Conservation (phyloP, 2,888 invertebrate species). For the Patella depressa region DNA sequence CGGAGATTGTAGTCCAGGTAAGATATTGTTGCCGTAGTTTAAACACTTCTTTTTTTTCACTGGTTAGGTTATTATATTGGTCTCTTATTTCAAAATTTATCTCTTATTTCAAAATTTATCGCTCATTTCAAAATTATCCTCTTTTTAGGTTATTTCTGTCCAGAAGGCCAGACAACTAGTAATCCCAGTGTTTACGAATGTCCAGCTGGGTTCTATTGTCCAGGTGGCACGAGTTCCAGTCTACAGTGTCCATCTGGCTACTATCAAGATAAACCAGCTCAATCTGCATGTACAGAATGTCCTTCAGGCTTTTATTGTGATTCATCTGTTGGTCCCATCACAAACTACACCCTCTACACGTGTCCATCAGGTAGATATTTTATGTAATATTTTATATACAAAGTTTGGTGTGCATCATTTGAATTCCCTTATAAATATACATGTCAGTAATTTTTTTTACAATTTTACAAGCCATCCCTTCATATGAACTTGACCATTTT, state of each 20-base stretch:
- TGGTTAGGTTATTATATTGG: neutral
- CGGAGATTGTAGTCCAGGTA: slow-evolving; percentile 63
- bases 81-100: neutral
- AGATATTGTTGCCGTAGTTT: neutral
- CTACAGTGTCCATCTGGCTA: slow-evolving; percentile 61
- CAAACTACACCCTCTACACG: slow-evolving; percentile 58
- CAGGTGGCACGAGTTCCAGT: slow-evolving; percentile 50
- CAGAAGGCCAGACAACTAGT: slow-evolving; percentile 54
- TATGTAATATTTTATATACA: no score
- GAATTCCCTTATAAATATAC: no score
- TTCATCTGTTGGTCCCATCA: slow-evolving; percentile 57
- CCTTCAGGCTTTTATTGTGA: slow-evolving; percentile 68
- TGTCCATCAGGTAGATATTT: slow-evolving; percentile 60
- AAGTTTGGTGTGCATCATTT: no score
- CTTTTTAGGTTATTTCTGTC: slow-evolving; percentile 64
- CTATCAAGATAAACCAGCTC: slow-evolving; percentile 61
- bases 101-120: neutral
- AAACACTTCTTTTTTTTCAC: neutral
- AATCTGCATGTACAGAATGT: slow-evolving; percentile 63
- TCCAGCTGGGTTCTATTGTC: slow-evolving; percentile 64
- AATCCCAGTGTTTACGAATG: slow-evolving; percentile 58
- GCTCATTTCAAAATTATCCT: neutral
- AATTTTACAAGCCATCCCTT: no score
- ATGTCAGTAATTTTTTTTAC: no score
- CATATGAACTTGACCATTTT: no score